These are phyloP conservation scores for Turritopsis rubra DNA, from an alignment of 30 jellyfish, hydroid and myxozoan species.

Conservation along the genomic window DNA sequence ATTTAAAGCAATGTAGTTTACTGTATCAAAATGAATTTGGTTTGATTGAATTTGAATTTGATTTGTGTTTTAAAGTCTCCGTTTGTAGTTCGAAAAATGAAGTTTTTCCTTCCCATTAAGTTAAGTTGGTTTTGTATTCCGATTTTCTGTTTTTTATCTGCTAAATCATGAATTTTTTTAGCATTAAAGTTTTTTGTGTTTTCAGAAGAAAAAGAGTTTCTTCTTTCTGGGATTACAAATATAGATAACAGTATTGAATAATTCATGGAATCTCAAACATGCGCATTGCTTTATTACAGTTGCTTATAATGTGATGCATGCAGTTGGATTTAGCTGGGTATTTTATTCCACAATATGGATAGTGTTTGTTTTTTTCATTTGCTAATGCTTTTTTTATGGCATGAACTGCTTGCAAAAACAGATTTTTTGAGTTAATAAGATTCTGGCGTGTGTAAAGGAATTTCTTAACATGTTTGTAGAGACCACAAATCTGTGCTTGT, in stretches of 20 bases:
- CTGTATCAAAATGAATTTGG: too few relatives aligned
- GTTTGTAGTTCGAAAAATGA: too few relatives aligned
- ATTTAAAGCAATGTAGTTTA: too few relatives aligned
- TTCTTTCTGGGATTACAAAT: neutral
- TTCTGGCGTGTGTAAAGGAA: neutral
- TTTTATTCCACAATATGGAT: neutral
- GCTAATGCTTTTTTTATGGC: neutral
- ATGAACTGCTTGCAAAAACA: neutral
- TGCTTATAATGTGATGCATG: neutral
- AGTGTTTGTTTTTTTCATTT: neutral
- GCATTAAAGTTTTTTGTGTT: neutral
- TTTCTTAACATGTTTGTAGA: too few relatives aligned
- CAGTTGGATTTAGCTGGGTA: neutral
- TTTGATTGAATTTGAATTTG: too few relatives aligned
- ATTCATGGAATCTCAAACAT: neutral
- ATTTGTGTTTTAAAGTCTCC: too few relatives aligned
- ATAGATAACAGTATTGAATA: neutral
- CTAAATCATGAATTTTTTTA: too few relatives aligned
- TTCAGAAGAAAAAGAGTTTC: too few relatives aligned
- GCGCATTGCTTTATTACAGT: neutral
- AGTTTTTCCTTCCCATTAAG: too few relatives aligned
- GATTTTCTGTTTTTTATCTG: neutral
- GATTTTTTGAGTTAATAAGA: neutral
- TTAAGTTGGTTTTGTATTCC: too few relatives aligned
- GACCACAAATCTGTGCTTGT: neutral